A percentile compares a stretch with the other conserved stretches of the same genome.
Conservation (phyloP, 2,888 invertebrate genomes). For the Melitaea athalia region DNA sequence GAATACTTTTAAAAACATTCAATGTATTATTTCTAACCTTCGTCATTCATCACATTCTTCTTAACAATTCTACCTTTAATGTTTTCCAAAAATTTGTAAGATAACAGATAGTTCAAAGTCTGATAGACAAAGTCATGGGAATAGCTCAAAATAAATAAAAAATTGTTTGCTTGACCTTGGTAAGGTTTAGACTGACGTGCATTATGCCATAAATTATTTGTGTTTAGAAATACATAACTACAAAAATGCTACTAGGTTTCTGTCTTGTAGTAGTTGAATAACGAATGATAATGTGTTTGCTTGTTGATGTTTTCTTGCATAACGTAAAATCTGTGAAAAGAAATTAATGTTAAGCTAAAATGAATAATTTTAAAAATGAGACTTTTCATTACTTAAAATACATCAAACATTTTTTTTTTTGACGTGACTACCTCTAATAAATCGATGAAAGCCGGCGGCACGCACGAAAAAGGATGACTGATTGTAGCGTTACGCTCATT, state of each 20-base stretch:
- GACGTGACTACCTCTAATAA: not conserved
- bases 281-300: conserved; percentile 7
- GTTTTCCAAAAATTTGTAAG: not conserved
- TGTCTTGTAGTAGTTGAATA: conserved; percentile 51
- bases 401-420: not conserved
- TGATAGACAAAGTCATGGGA: not conserved
- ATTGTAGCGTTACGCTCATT: too few species aligned
- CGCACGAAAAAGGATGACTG: too few species aligned
- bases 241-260: conserved; percentile 61
- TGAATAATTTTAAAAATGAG: not conserved
- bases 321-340: not conserved
- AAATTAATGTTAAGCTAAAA: not conserved
- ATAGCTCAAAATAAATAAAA: conserved; percentile 23
- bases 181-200: conserved; percentile 56
- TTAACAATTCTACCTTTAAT: not conserved
- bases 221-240: conserved; percentile 45
- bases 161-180: conserved; percentile 67
- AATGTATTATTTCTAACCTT: not conserved
- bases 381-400: not conserved
- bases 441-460: too few species aligned
- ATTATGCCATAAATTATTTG: conserved; percentile 59
- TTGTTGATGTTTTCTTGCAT: conserved; percentile 2
- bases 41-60: not conserved
- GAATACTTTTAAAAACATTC: not conserved
- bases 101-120: not conserved